Conservation (phyloP, 2,888 invertebrate genomes). For the Monopis laevigella region DNA sequence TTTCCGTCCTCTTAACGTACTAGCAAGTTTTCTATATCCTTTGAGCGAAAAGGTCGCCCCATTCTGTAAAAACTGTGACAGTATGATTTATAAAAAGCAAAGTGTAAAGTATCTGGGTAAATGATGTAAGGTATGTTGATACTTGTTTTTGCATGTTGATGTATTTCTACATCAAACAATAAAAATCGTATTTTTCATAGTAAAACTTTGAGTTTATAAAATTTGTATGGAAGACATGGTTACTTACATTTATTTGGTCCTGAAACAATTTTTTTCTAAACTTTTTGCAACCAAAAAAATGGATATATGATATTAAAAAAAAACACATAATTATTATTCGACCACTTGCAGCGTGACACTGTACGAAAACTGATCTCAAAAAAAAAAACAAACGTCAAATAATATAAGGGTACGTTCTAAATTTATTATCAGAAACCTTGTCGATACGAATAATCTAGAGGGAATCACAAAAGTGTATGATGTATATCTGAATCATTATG, state of each 20-base stretch:
- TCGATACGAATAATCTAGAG: neutral
- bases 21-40: neutral
- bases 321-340: neutral
- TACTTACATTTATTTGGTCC: neutral
- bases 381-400: neutral
- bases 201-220: neutral
- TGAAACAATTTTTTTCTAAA: neutral
- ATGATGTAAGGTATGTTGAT: constrained; percentile 11
- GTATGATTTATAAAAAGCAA: neutral
- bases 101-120: neutral
- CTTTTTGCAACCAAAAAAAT: neutral
- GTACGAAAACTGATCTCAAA: neutral
- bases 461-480: neutral
- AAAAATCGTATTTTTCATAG: neutral
- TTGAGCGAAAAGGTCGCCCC: neutral
- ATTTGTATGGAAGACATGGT: neutral
- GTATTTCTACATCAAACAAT: constrained; percentile 19
- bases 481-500: neutral
- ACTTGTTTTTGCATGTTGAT: constrained; percentile 20
- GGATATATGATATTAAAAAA: neutral
- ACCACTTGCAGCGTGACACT: neutral
- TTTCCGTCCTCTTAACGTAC: neutral
- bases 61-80: neutral
- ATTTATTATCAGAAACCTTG: neutral
- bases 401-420: neutral